Evolutionary conservation across 2,113 vertebrate genomes (phyloP).

Genomic region (Neodontobutis hainanensis): DNA sequence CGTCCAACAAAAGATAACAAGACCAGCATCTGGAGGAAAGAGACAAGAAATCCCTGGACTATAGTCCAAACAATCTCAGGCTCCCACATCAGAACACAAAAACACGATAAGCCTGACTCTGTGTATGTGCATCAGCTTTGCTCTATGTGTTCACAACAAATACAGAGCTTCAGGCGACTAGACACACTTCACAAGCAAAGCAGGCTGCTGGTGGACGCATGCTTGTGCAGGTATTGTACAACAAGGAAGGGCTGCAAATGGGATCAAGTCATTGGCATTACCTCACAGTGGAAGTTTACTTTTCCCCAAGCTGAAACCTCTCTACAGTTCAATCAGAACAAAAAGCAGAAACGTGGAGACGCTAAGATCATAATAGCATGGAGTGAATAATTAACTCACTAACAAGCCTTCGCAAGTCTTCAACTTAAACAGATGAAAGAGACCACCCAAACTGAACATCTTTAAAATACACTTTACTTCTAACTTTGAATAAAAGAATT

Average conservation of each 20-base stretch:
- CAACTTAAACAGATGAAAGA: neutral
- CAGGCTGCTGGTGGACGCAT: constrained; percentile 10
- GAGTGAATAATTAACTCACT: neutral
- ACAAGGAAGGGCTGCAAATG: constrained; percentile 35
- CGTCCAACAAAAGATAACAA: constrained; percentile 32
- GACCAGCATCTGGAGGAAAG: constrained; percentile 27
- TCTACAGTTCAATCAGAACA: no score
- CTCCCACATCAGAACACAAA: constrained; percentile 47
- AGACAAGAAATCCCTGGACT: constrained; percentile 44
- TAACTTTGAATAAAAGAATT: constrained; percentile 37
- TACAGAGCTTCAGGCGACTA: constrained; percentile 17
- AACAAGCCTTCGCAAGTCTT: neutral
- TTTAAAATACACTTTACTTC: constrained; percentile 13
- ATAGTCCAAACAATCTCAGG: constrained; percentile 62
- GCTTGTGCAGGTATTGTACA: constrained; percentile 22
- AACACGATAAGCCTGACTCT: constrained; percentile 52
- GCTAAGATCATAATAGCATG: neutral
- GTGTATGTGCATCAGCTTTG: constrained; percentile 22
- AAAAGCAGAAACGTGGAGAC: no score
- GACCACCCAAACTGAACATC: constrained; percentile 42
- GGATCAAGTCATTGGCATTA: constrained; percentile 34
- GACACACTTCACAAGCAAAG: constrained; percentile 6
- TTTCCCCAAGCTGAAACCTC: neutral
- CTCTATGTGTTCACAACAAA: constrained; percentile 49
- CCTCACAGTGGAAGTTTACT: constrained; percentile 39